These are phyloP conservation scores for Fulica atra DNA, from an alignment of 2,113 vertebrate genomes.

Conservation along the genomic window DNA sequence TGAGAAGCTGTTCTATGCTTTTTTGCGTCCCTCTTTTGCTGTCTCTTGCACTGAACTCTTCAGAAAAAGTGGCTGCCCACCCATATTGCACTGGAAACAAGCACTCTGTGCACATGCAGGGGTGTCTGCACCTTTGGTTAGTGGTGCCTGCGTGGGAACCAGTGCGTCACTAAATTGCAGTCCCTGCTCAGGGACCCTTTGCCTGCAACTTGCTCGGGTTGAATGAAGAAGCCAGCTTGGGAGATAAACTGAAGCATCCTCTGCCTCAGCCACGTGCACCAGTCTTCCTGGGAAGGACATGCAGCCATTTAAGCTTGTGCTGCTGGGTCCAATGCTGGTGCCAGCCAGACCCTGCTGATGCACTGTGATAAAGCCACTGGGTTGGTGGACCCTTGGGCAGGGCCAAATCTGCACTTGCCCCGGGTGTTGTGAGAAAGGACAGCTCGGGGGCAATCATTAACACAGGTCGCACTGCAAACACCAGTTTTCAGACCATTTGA, in stretches of 20 bases:
- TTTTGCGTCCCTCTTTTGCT: neutral
- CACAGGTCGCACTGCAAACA: neutral
- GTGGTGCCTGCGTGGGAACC: neutral
- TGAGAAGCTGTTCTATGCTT: neutral
- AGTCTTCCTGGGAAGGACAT: neutral
- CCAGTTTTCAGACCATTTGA: neutral
- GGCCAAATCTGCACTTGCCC: neutral
- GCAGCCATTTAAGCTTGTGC: neutral
- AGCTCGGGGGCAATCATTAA: constrained; percentile 29
- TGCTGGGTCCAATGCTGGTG: neutral
- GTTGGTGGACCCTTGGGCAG: neutral
- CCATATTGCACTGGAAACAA: neutral
- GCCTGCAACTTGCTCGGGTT: neutral
- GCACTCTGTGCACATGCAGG: neutral
- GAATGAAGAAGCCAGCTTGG: neutral
- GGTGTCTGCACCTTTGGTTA: neutral
- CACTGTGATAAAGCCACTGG: neutral
- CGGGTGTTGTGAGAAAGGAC: constrained; percentile 5
- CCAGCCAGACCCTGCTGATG: neutral
- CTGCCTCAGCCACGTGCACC: neutral
- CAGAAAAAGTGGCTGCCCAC: neutral
- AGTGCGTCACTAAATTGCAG: neutral
- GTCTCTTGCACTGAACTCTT: neutral
- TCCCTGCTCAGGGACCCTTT: neutral
- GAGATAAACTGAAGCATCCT: neutral